phyloP scores from a whole-genome alignment of 2,888 invertebrate species.

The Pseudococcus viburni region DNA sequence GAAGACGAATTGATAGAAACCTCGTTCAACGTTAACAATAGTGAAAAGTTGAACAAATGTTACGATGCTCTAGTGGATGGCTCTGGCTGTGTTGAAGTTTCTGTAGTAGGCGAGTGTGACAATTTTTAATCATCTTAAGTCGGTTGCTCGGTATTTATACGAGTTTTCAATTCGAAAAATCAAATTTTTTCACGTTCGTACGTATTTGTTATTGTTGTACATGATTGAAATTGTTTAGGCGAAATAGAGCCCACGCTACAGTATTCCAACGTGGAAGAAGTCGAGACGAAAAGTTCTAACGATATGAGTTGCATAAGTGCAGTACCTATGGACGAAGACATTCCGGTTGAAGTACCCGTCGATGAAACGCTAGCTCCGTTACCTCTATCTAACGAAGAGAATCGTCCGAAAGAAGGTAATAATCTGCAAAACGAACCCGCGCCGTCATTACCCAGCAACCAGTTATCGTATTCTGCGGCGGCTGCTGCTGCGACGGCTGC shows the following conservation, averaged over 20 bases:
- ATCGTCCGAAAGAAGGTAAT: not conserved
- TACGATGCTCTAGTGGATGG: not conserved
- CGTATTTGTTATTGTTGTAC: not conserved
- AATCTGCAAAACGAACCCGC: not conserved
- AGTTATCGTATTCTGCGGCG: constrained; percentile 56
- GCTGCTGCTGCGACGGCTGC: constrained; percentile 7
- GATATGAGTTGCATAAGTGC: not conserved
- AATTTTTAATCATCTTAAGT: not conserved
- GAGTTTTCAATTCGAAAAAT: not conserved
- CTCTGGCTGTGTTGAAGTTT: not conserved
- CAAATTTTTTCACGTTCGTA: not conserved
- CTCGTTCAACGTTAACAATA: not conserved
- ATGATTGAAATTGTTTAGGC: not conserved
- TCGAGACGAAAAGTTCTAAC: not conserved
- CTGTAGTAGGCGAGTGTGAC: not conserved
- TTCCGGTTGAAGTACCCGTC: not conserved
- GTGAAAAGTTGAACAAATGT: not conserved
- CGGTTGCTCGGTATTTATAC: not conserved
- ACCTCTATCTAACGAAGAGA: not conserved
- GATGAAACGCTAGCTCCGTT: not conserved
- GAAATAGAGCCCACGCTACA: not conserved
- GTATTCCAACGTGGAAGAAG: not conserved
- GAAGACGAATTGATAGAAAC: not conserved
- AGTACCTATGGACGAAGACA: not conserved
- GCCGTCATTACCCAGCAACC: not conserved